Base-by-base conservation (phyloP, 2,113 vertebrate species). In the Regulus satrapa region DNA sequence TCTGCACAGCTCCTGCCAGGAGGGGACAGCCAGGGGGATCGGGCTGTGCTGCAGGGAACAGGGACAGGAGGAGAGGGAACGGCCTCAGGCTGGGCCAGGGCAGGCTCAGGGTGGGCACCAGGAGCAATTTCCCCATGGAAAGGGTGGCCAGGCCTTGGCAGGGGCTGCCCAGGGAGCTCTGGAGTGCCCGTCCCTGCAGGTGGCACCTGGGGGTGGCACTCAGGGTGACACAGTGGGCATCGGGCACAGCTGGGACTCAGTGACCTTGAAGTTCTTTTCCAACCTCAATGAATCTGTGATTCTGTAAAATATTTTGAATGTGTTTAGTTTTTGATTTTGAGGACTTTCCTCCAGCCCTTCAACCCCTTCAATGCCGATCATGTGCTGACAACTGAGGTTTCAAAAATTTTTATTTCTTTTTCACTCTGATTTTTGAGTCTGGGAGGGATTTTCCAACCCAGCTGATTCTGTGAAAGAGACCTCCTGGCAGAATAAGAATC, bases 211-310 rank as follows among this genome's bases (percentile, higher is more conserved):
- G 18, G 23, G 52, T 81, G 78, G 78, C 78, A n/a, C 78, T 81
- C 5, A 59, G 77, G 62, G 78, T 10, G 34, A 41, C 64, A 49
- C 9, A 43, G 43, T 49, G 64, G 29, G 10, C 5, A 43, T 3
- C 1, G 38, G 75, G 28, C 63, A 40, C 52, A 34, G 54, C 18
- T n/a, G 4, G 29, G 2, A 29, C 38, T 62, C 0, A 0, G 0
- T 25, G 38, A 4, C 0, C 48, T 36, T 25, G 26, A 6, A 63
- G 6, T 2, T 17, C 56, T 54, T 62, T 45, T 14, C 40, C 48
- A 36, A 18, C 48, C 48, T 38, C 1, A 51, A 7, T 16, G 6
- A 51, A 31, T 34, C 46, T 31, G 10, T 6, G 38, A 36, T 36
- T 43, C 23, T 3, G 28, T 28, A 17, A 63, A 63, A 77, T 7